Evolutionary conservation across 2,113 vertebrate genomes (phyloP).

Genomic region (Apeltes quadracus): DNA sequence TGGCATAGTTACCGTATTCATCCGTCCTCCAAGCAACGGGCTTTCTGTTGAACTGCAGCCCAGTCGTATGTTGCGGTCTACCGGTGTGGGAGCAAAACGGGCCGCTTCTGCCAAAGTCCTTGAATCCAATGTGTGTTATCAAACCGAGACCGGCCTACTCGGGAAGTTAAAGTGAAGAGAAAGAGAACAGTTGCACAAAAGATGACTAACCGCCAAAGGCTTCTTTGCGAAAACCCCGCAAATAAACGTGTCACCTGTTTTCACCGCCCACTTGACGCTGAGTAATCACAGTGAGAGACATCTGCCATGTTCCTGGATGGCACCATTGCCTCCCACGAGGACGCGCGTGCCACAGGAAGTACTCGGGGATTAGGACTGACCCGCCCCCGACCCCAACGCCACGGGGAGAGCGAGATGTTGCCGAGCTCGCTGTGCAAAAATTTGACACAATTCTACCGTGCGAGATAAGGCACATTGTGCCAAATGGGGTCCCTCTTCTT

Average conservation of each 20-base stretch:
- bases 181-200: constrained; percentile 62
- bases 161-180: constrained; percentile 40
- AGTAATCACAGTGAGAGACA: constrained; percentile 70
- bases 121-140: constrained; percentile 3
- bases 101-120: constrained; percentile 4
- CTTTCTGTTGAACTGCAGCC: constrained; percentile 20
- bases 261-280: constrained; percentile 73
- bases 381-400: background rate
- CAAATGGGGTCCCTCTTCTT: background rate
- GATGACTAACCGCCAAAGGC: constrained; percentile 66
- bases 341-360: constrained; percentile 33
- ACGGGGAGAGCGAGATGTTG: constrained; percentile 7
- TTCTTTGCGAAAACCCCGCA: constrained; percentile 47
- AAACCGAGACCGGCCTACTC: constrained; percentile 12
- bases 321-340: constrained; percentile 17
- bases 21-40: constrained; percentile 9
- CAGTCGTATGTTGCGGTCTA: constrained; percentile 2
- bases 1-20: constrained; percentile 8
- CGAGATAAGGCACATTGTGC: background rate
- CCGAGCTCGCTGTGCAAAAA: constrained; percentile 19
- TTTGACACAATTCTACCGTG: background rate
- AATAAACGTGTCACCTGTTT: constrained; percentile 75
- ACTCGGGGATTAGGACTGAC: constrained; percentile 5
- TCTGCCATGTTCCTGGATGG: constrained; percentile 57
- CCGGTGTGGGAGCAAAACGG: constrained; percentile 20